These are phyloP conservation scores for Ethmia dodecea DNA, from an alignment of 2,888 invertebrate species.

Conservation along the genomic window DNA sequence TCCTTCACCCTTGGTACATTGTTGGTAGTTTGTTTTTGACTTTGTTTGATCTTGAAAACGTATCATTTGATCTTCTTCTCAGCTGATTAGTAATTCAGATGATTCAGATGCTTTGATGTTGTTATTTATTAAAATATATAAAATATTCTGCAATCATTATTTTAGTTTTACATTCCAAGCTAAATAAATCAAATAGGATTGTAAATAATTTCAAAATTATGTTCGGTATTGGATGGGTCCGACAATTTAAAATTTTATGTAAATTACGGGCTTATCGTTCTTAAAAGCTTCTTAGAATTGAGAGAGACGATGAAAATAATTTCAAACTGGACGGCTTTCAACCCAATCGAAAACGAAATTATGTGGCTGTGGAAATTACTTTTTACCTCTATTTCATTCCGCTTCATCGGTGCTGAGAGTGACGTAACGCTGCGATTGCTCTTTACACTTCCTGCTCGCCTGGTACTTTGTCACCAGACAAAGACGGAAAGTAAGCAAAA, in stretches of 20 bases:
- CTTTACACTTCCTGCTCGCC: slow-evolving; percentile 24
- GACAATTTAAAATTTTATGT: no score
- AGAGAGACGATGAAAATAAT: background rate
- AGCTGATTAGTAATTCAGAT: background rate
- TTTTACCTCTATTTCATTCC: slow-evolving; percentile 45
- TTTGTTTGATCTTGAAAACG: background rate
- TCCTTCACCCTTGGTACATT: slow-evolving; percentile 19
- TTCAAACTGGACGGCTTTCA: background rate
- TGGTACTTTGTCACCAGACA: slow-evolving; percentile 8
- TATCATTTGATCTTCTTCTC: background rate
- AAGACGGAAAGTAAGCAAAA: background rate
- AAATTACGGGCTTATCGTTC: no score
- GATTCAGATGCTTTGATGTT: background rate
- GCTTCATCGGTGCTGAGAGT: slow-evolving; percentile 38
- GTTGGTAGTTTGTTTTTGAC: no score
- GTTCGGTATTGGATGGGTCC: no score
- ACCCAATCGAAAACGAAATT: background rate
- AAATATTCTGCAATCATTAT: no score
- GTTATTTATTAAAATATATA: background rate
- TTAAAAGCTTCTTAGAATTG: no score
- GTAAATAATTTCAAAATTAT: background rate
- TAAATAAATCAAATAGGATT: background rate
- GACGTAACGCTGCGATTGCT: slow-evolving; percentile 9
- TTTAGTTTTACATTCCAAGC: background rate
- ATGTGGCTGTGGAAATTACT: slow-evolving; percentile 39